A percentile compares a stretch with the other conserved stretches of the same genome.
Conservation (phyloP, 1,140 invertebrate species). For the Ostrea denselamellosa region DNA sequence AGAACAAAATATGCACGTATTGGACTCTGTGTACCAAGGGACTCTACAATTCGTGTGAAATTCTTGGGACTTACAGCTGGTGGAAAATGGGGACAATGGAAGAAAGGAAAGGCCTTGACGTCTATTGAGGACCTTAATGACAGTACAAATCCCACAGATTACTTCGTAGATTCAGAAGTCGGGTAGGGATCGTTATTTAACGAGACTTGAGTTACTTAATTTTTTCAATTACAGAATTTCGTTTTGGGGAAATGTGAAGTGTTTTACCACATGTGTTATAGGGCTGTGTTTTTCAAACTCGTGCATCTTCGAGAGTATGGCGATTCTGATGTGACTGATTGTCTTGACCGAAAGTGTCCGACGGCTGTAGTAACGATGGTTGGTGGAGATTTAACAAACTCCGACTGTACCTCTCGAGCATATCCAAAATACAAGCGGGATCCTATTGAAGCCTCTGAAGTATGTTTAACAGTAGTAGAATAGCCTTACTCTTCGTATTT, state of each 20-base stretch:
- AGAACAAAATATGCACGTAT: background rate
- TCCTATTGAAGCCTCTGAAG: background rate
- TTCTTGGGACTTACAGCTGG: background rate
- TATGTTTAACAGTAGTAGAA: background rate
- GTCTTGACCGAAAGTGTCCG: background rate
- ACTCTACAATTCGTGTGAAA: background rate
- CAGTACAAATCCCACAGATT: slow-evolving; percentile 13
- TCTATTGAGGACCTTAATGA: background rate
- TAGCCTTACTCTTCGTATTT: background rate
- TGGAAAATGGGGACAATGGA: background rate
- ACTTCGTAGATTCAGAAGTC: background rate
- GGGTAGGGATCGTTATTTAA: background rate
- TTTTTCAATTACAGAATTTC: background rate
- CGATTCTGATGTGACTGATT: background rate
- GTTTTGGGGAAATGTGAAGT: background rate
- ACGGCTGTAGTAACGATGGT: background rate
- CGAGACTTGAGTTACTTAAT: background rate
- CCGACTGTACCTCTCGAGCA: slow-evolving; percentile 22
- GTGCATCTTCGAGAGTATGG: background rate
- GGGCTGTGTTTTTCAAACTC: slow-evolving; percentile 31
- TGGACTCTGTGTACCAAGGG: slow-evolving; percentile 19
- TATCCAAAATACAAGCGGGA: slow-evolving; percentile 30
- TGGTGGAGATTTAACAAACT: background rate
- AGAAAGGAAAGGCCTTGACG: background rate
- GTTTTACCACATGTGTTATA: background rate